Evolutionary conservation across 2,888 invertebrate genomes (phyloP).

Genomic region (Tachystola acroxantha): DNA sequence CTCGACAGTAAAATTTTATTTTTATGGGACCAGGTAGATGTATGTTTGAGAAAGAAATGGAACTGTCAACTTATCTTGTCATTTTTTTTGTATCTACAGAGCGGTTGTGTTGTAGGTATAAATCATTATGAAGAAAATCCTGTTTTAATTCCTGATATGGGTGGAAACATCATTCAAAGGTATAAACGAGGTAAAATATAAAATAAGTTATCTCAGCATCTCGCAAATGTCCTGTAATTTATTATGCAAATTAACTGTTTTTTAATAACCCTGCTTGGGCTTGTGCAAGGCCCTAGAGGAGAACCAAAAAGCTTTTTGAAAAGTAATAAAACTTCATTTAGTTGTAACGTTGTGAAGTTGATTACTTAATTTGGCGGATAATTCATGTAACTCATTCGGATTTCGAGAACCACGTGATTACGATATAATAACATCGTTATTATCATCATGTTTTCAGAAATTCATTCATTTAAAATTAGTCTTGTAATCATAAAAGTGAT

Average conservation of each 20-base stretch:
- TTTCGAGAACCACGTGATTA: conserved; percentile 12
- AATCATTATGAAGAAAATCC: conserved; percentile 1
- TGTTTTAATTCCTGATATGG: neutral
- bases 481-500: neutral
- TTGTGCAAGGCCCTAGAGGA: conserved; percentile 15
- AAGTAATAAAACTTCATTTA: conserved; percentile 7
- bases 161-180: neutral
- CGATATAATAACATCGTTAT: conserved; percentile 10
- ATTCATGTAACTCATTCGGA: conserved; percentile 8
- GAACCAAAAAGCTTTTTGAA: conserved; percentile 20
- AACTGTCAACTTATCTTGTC: neutral
- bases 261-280: conserved; percentile 26
- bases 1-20: conserved; percentile 1
- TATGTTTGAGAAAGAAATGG: conserved; percentile 5
- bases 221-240: conserved; percentile 25
- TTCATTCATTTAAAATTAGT: conserved; percentile 2
- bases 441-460: conserved; percentile 4
- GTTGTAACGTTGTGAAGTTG: conserved; percentile 18
- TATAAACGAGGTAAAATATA: conserved; percentile 1
- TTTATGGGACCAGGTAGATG: conserved; percentile 7
- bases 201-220: conserved; percentile 12
- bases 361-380: conserved; percentile 28
- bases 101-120: conserved; percentile 1
- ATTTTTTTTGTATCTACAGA: neutral
- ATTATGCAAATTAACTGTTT: conserved; percentile 32